These are phyloP conservation scores for Scatophagus argus DNA, from an alignment of 2,113 vertebrate genomes.

Conservation along the genomic window DNA sequence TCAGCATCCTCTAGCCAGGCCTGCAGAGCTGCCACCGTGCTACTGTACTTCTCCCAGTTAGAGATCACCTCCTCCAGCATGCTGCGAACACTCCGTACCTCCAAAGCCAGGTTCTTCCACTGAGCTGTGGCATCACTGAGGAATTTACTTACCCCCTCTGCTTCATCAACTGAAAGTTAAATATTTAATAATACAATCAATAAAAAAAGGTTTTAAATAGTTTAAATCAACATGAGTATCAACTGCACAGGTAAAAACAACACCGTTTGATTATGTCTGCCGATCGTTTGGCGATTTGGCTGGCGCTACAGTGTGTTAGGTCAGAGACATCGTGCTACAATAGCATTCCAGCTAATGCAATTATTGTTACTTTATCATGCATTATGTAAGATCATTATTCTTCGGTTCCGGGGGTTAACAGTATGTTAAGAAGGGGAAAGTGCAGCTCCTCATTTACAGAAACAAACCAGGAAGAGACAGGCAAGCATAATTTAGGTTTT, in stretches of 20 bases:
- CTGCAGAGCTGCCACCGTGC: constrained; percentile 92
- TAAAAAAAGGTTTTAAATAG: too few relatives aligned
- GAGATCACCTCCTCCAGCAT: constrained; percentile 98
- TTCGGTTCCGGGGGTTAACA: constrained; percentile 29
- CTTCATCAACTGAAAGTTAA: constrained; percentile 89
- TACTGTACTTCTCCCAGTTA: constrained; percentile 96
- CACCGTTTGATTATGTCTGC: neutral
- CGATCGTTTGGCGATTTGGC: constrained; percentile 2
- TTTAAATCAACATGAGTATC: neutral
- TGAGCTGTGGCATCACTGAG: constrained; percentile 92
- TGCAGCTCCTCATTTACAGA: constrained; percentile 26
- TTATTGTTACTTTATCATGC: constrained; percentile 55
- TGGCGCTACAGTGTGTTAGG: constrained; percentile 22
- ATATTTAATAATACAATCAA: too few relatives aligned
- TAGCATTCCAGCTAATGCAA: constrained; percentile 47
- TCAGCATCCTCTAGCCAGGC: constrained; percentile 98
- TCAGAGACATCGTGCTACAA: constrained; percentile 53
- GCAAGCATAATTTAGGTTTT: constrained; percentile 46
- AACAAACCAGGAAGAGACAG: constrained; percentile 45
- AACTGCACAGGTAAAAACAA: neutral
- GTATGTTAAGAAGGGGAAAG: constrained; percentile 46
- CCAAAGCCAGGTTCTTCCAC: constrained; percentile 95
- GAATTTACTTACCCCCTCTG: constrained; percentile 93
- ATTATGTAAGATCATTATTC: constrained; percentile 28
- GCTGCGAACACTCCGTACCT: constrained; percentile 95